Evolutionary conservation across 2,797 vertebrate genomes (phyloP).

Genomic region (Anisognathus igniventris): DNA sequence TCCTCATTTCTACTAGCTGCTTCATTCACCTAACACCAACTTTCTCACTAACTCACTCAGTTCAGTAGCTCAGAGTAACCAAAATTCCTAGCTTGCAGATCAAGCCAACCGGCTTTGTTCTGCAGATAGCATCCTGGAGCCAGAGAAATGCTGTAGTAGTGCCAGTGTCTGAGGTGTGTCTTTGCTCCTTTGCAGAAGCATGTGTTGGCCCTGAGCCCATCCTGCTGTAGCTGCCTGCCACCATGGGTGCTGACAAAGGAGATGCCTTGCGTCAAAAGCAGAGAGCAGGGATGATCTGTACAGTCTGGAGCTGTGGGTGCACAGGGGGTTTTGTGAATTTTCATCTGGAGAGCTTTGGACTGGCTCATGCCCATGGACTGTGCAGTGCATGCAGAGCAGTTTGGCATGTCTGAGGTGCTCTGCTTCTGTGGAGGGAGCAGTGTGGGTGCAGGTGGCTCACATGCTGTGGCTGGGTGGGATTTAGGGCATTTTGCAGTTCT

Average conservation of each 20-base stretch:
- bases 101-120: background rate
- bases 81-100: background rate
- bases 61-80: background rate
- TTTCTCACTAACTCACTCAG: background rate
- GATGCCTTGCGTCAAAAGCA: background rate
- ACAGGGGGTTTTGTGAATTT: background rate
- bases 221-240: background rate
- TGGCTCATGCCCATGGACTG: accelerated
- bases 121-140: background rate
- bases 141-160: background rate
- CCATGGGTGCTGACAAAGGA: background rate
- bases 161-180: background rate
- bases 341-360: background rate
- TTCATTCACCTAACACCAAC: background rate
- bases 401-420: background rate
- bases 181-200: background rate
- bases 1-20: background rate
- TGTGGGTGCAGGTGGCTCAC: accelerated
- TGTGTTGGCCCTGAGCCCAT: background rate
- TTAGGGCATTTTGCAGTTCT: background rate
- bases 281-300: background rate
- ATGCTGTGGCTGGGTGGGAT: background rate
- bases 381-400: accelerated
- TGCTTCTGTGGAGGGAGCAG: background rate
- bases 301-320: accelerated